Evolutionary conservation across 1,140 invertebrate species (phyloP).

Genomic region (Nasonia longicornis): DNA sequence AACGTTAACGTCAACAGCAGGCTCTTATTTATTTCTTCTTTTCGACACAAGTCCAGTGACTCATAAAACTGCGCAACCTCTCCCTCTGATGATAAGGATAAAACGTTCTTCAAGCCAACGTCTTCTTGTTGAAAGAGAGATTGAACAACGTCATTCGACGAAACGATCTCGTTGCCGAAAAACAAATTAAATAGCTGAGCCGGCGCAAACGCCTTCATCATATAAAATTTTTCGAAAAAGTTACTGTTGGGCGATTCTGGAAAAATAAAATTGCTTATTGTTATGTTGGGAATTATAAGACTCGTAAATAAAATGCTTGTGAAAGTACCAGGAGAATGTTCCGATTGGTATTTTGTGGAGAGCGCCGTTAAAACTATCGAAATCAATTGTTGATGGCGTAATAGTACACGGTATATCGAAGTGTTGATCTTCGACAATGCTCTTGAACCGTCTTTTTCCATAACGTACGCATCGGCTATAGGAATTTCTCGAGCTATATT

Average conservation of each 20-base stretch:
- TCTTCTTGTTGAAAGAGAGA: constrained; percentile 11
- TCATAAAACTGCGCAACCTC: neutral
- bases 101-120: constrained; percentile 9
- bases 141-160: constrained; percentile 6
- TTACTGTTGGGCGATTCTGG: neutral
- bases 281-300: neutral
- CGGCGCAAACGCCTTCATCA: constrained; percentile 2
- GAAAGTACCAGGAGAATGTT: neutral
- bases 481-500: constrained; percentile 19
- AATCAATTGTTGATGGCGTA: constrained; percentile 16
- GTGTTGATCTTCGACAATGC: neutral
- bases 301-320: neutral
- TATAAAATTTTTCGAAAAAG: neutral
- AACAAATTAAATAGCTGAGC: constrained; percentile 26
- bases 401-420: neutral
- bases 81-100: neutral
- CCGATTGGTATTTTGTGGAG: neutral
- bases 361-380: constrained; percentile 13
- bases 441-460: constrained; percentile 27
- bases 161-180: constrained; percentile 28
- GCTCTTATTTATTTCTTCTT: constrained; percentile 33
- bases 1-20: constrained; percentile 27
- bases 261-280: constrained; percentile 5
- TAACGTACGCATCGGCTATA: constrained; percentile 34
- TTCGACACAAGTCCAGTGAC: neutral